Evolutionary conservation across 2,797 vertebrate genomes (phyloP).

Genomic region (Mergus octosetaceus): DNA sequence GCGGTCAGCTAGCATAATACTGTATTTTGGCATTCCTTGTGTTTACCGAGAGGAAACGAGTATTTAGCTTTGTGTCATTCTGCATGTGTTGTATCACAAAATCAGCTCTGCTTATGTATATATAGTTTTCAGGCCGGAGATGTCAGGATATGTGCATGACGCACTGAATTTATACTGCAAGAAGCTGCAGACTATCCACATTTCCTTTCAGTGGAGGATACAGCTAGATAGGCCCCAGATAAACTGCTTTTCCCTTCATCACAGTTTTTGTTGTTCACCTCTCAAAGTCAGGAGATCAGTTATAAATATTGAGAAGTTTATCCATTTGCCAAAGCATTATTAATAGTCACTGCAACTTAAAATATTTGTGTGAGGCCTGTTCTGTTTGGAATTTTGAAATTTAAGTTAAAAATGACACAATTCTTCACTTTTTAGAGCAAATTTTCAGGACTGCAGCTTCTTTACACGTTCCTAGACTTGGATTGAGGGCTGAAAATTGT

Average conservation of each 20-base stretch:
- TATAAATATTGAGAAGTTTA: neutral
- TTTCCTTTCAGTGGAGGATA: neutral
- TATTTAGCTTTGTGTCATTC: neutral
- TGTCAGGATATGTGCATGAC: neutral
- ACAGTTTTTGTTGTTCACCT: neutral
- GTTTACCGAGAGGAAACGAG: slow-evolving; percentile 7
- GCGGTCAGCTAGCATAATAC: neutral
- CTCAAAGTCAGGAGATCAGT: neutral
- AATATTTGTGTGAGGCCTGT: neutral
- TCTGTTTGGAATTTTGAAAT: neutral
- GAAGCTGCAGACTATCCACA: neutral
- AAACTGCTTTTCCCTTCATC: neutral
- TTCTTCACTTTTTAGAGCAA: neutral
- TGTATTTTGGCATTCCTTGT: neutral
- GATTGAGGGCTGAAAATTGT: too few relatives aligned
- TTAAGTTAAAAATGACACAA: neutral
- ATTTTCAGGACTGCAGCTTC: neutral
- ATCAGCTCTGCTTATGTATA: neutral
- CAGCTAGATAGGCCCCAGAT: neutral
- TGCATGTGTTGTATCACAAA: neutral
- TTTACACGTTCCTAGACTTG: too few relatives aligned
- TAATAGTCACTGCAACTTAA: neutral
- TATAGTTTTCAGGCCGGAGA: neutral
- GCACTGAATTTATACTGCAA: neutral
- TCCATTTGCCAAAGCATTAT: neutral